phyloP scores from a whole-genome alignment of 2,888 invertebrate species.

The Pyrrhopygopsis socrates region DNA sequence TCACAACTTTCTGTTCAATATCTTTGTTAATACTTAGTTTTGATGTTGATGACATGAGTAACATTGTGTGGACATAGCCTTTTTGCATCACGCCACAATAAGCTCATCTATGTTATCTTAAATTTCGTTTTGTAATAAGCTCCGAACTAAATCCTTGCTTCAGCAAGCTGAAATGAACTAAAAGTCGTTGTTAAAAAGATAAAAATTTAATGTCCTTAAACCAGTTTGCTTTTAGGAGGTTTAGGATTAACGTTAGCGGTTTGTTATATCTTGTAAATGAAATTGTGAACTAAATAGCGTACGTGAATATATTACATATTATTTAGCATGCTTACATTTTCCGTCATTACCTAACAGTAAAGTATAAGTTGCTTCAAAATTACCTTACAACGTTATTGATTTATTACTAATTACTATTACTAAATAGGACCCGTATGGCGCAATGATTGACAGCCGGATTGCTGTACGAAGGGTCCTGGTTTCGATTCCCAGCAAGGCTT shows the following conservation, averaged over 20 bases:
- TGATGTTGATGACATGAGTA: neutral
- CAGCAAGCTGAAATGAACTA: neutral
- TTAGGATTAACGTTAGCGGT: conserved; percentile 7
- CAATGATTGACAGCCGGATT: too few relatives aligned
- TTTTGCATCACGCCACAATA: conserved; percentile 13
- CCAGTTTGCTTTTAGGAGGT: neutral
- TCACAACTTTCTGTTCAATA: neutral
- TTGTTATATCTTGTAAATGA: neutral
- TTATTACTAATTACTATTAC: too few relatives aligned
- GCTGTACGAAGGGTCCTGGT: too few relatives aligned
- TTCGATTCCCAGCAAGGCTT: too few relatives aligned
- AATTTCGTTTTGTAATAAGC: conserved; percentile 4
- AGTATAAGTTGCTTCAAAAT: too few relatives aligned
- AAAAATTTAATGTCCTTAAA: neutral
- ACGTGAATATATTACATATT: neutral
- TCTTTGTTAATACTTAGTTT: conserved; percentile 6
- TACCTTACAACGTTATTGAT: too few relatives aligned
- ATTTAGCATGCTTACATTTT: neutral
- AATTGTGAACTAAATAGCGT: neutral
- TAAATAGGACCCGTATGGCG: too few relatives aligned
- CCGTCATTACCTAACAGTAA: too few relatives aligned
- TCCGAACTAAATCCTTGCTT: neutral
- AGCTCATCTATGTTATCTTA: conserved; percentile 20
- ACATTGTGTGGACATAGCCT: conserved; percentile 15
- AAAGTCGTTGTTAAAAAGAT: neutral